phyloP scores from a whole-genome alignment of 1,140 invertebrate genomes.

The Conus betulinus region DNA sequence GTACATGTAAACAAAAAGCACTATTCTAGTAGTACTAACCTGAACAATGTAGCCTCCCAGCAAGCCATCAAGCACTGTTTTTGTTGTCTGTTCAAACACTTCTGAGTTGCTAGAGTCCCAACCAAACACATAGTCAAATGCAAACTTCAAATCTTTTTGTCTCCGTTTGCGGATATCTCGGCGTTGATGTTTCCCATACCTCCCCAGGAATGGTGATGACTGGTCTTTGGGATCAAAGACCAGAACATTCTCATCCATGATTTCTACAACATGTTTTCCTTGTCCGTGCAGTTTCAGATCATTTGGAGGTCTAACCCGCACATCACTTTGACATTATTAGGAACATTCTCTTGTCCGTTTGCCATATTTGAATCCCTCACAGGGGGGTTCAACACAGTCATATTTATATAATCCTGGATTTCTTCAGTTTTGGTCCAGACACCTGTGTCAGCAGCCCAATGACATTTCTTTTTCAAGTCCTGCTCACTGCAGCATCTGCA shows the following conservation, averaged over 20 bases:
- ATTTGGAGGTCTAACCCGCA: slow-evolving; percentile 91
- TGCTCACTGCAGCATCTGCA: not conserved
- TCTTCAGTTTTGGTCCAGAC: not conserved
- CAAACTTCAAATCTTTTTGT: slow-evolving; percentile 91
- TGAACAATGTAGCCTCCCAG: slow-evolving; percentile 85
- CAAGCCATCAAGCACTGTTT: slow-evolving; percentile 79
- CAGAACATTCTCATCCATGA: slow-evolving; percentile 86
- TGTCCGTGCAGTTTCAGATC: slow-evolving; percentile 85
- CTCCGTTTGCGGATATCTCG: slow-evolving; percentile 88
- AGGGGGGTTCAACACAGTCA: not conserved
- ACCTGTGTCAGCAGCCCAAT: not conserved
- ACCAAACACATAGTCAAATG: slow-evolving; percentile 90
- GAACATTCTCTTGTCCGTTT: not conserved
- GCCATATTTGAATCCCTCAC: not conserved
- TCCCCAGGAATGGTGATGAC: slow-evolving; percentile 87
- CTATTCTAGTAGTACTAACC: slow-evolving; percentile 68
- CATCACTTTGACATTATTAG: slow-evolving; percentile 86
- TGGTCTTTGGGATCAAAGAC: slow-evolving; percentile 94
- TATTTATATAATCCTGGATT: not conserved
- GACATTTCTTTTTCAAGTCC: not conserved
- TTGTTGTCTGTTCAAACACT: slow-evolving; percentile 85
- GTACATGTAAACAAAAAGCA: too few relatives aligned
- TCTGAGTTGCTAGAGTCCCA: slow-evolving; percentile 81
- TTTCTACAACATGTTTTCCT: slow-evolving; percentile 76
- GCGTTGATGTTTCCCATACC: slow-evolving; percentile 85